Evolutionary conservation across 2,797 vertebrate genomes (phyloP).

Genomic region (Hypotaenidia okinawae): DNA sequence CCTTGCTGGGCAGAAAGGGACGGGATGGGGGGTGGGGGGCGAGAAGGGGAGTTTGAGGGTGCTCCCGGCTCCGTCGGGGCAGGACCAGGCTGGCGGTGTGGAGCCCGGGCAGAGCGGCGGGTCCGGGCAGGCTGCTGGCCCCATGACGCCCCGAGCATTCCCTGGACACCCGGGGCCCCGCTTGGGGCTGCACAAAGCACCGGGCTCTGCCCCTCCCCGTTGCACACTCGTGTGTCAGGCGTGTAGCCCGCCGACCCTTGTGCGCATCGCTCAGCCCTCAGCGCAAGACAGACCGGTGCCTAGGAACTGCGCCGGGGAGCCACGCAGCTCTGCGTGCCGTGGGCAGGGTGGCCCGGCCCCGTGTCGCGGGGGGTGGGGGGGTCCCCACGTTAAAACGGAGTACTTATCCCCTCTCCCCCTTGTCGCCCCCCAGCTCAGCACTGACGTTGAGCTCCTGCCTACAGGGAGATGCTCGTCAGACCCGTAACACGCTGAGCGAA

Average conservation of each 20-base stretch:
- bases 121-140: too few species aligned
- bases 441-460: background rate
- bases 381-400: accelerated
- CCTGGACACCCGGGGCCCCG: too few species aligned
- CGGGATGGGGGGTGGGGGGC: too few species aligned
- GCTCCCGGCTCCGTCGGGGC: background rate
- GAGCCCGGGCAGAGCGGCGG: background rate
- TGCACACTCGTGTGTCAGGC: background rate
- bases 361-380: background rate
- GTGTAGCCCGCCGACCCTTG: accelerated
- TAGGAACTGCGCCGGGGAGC: too few species aligned
- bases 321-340: background rate
- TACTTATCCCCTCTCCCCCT: accelerated
- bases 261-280: accelerated
- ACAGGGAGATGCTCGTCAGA: background rate
- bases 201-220: background rate
- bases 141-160: too few species aligned
- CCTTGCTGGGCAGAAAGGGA: background rate
- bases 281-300: accelerated
- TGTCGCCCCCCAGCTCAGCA: background rate
- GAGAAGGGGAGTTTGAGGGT: too few species aligned
- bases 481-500: background rate
- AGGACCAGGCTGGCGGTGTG: background rate
- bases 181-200: background rate
- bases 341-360: background rate